Base-by-base conservation (phyloP, 2,113 vertebrate species). In the Dipodomys stephensi region DNA sequence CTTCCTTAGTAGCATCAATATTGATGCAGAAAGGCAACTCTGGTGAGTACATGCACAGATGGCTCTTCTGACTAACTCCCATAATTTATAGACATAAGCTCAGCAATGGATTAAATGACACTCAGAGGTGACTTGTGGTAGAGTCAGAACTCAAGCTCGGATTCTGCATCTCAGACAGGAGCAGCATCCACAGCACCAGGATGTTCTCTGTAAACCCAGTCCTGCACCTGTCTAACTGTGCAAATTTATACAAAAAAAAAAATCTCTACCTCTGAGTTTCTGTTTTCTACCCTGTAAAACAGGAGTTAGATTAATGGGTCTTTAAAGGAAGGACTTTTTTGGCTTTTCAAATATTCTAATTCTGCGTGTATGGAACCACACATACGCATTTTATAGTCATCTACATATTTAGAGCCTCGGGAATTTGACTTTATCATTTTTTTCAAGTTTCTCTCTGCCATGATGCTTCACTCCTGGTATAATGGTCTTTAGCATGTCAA, bases 401-500 rank as follows among this genome's bases (percentile, higher is more conserved):
- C 85, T 93, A 88, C 90, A 83, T 94, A 60, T 78, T 92, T 10
- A 95, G 22, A 77, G 74, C 82, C 60, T 18, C 68, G 7, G 80
- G 87, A 95, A 73, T 53, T 22, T 76, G 69, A 92, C 76, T 93
- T 87, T 64, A 68, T 88, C 93, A 95, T 94, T 69, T 82, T 57
- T n/a, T 84, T 88, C 95, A 86, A 93, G 32, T 76, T 95, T 96
- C 85, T 64, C 86, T 39, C 16, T 79, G 96, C 82, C 72, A 30
- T 88, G 84, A 71, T 93, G 65, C 67, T 81, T 96, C 91, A 85
- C 57, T 72, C 87, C 87, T 93, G 90, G 46, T 27, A 89, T 97
- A 96, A 87, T 93, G 81, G 35, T 96, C 94, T 96, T 96, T 94
- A 94, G 78, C 90, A 95, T 96, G 88, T 96, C 94, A 97, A 76